Evolutionary conservation across 2,797 vertebrate genomes (phyloP).

Genomic region (Chloroceryle inda): DNA sequence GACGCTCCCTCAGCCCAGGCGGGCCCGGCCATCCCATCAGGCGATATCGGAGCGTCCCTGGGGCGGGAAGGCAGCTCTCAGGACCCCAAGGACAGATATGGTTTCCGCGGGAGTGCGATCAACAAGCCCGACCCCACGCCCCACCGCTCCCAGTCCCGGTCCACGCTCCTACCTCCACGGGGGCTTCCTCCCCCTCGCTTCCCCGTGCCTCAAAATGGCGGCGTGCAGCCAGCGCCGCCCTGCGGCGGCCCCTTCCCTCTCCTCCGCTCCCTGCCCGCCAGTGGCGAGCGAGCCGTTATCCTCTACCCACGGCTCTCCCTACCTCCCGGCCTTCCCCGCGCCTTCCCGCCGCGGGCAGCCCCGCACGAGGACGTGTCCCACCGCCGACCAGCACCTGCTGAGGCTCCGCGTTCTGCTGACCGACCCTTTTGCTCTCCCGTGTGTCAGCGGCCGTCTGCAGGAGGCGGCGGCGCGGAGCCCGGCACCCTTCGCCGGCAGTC

Average conservation of each 20-base stretch:
- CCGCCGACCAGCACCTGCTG: neutral
- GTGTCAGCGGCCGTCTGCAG: too few species aligned
- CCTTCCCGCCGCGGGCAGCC: neutral
- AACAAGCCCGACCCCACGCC: accelerated
- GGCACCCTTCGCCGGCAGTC: neutral
- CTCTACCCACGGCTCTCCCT: too few species aligned
- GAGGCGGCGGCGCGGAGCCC: neutral
- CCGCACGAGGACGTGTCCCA: accelerated
- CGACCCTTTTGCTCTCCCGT: accelerated
- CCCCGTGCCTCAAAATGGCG: conserved; percentile 25
- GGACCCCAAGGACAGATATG: accelerated
- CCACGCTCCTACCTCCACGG: neutral
- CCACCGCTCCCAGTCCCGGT: too few species aligned
- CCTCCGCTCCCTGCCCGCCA: too few species aligned
- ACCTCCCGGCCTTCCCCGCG: neutral
- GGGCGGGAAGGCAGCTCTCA: too few species aligned
- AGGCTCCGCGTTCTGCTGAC: neutral
- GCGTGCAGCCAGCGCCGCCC: neutral
- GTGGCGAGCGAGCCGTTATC: too few species aligned
- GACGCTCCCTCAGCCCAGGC: neutral
- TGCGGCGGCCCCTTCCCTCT: too few species aligned
- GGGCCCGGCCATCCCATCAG: too few species aligned
- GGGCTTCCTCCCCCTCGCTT: neutral
- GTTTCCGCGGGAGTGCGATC: too few species aligned
- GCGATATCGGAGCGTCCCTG: too few species aligned